phyloP scores from a whole-genome alignment of 1,140 invertebrate genomes.

The Ostrea denselamellosa region DNA sequence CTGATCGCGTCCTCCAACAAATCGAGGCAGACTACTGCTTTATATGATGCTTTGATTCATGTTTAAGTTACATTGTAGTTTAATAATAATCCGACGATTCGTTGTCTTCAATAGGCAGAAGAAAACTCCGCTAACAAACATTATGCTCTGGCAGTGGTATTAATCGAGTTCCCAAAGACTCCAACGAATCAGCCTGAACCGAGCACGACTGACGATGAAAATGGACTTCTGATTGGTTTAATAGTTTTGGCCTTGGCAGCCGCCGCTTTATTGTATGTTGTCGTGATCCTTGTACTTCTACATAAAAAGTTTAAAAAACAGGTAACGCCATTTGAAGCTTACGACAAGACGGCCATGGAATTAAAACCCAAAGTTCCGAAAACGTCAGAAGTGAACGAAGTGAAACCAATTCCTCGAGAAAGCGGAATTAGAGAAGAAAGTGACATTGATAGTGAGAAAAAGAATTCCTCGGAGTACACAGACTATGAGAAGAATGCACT shows the following conservation, averaged over 20 bases:
- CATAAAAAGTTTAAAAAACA: neutral
- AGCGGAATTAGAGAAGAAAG: neutral
- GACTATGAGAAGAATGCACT: neutral
- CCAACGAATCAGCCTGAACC: neutral
- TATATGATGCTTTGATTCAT: no score
- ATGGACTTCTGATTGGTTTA: neutral
- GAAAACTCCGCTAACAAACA: neutral
- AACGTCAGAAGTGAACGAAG: constrained; percentile 7
- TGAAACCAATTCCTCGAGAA: neutral
- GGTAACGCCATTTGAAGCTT: neutral
- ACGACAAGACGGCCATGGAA: neutral
- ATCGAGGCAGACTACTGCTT: no score
- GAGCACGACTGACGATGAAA: neutral
- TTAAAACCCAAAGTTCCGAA: neutral
- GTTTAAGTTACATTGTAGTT: no score
- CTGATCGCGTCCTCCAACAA: no score
- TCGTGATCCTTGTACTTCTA: neutral
- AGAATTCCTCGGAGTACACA: neutral
- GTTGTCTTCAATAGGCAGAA: neutral
- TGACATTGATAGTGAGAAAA: neutral
- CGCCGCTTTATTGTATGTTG: neutral
- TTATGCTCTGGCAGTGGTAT: neutral
- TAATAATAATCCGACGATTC: no score
- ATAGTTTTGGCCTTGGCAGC: neutral
- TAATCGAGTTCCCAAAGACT: neutral